Evolutionary conservation across 2,797 vertebrate genomes (phyloP).

Genomic region (Lindbergichthys nudifrons): DNA sequence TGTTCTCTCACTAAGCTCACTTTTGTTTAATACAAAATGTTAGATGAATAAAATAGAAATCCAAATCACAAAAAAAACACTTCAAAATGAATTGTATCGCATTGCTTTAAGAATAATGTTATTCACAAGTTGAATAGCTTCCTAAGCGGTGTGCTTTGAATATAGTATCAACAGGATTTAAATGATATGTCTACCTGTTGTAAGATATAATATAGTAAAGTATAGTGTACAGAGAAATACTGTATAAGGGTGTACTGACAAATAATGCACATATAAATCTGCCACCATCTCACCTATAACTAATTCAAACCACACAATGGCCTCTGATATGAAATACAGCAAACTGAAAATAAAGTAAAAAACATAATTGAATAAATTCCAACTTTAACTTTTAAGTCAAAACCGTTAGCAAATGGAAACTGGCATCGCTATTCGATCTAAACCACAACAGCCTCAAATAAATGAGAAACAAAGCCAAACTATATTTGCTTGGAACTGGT

Average conservation of each 20-base stretch:
- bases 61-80: background rate
- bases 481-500: background rate
- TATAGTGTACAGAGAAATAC: background rate
- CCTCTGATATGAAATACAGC: background rate
- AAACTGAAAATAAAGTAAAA: background rate
- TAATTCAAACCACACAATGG: background rate
- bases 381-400: background rate
- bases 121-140: background rate
- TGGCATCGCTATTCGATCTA: constrained; percentile 1
- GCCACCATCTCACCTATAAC: background rate
- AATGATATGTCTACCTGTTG: background rate
- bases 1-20: background rate
- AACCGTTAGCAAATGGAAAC: background rate
- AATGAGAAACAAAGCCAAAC: background rate
- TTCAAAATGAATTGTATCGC: background rate
- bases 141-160: background rate
- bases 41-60: background rate
- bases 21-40: background rate
- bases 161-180: background rate
- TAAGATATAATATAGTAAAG: background rate
- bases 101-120: background rate
- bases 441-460: background rate
- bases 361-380: background rate
- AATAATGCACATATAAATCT: background rate
- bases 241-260: background rate